These are phyloP conservation scores for Triplophysa bombifrons DNA, from an alignment of 2,797 vertebrate species.

Conservation along the genomic window DNA sequence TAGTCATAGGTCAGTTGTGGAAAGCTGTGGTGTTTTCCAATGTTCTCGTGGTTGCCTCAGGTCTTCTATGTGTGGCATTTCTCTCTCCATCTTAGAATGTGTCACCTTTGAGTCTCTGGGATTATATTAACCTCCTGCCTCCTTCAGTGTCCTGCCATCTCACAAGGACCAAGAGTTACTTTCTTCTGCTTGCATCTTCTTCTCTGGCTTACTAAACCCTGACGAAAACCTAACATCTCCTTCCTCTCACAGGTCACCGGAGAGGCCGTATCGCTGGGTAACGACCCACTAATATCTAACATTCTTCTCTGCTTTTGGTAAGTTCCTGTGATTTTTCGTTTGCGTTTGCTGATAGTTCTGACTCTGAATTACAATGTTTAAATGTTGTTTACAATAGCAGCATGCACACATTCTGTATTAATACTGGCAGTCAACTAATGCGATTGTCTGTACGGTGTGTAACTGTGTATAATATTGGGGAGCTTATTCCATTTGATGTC, in stretches of 20 bases:
- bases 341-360: neutral
- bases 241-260: constrained; percentile 53
- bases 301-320: constrained; percentile 52
- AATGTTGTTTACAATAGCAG: too few relatives aligned
- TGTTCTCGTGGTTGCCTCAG: constrained; percentile 57
- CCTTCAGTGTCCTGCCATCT: neutral
- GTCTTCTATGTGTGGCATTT: constrained; percentile 71
- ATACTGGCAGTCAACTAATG: neutral
- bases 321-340: constrained; percentile 28
- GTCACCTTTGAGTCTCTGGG: constrained; percentile 62
- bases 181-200: constrained; percentile 40
- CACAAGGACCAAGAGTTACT: constrained; percentile 54
- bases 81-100: constrained; percentile 68
- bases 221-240: constrained; percentile 39
- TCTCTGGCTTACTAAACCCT: constrained; percentile 20
- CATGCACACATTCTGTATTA: too few relatives aligned
- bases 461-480: constrained; percentile 6
- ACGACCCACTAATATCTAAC: constrained; percentile 50
- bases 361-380: neutral
- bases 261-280: constrained; percentile 43
- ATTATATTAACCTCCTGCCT: constrained; percentile 61
- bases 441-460: neutral
- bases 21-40: constrained; percentile 55
- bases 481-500: neutral
- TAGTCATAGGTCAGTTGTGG: constrained; percentile 52